phyloP scores from a whole-genome alignment of 2,113 vertebrate genomes.

The Phyllopteryx taeniolatus region DNA sequence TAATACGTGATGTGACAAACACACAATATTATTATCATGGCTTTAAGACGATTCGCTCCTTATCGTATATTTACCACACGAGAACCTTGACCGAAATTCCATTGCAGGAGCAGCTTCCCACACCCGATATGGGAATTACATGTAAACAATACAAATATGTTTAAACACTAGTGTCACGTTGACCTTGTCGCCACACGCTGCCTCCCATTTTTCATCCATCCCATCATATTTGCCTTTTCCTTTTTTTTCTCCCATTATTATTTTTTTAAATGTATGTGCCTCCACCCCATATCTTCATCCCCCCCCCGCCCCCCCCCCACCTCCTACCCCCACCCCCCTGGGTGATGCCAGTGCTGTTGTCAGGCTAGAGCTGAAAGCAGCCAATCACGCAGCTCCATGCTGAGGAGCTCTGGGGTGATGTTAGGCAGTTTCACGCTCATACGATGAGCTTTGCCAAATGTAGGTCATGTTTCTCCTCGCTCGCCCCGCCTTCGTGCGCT shows the following conservation, averaged over 20 bases:
- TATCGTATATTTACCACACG: not conserved
- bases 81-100: constrained; percentile 5
- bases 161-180: constrained; percentile 12
- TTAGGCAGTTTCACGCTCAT: constrained; percentile 75
- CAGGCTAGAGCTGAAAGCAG: constrained; percentile 65
- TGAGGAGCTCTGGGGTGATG: constrained; percentile 70
- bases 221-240: constrained; percentile 41
- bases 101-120: not conserved
- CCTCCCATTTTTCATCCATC: constrained; percentile 20
- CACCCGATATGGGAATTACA: not conserved
- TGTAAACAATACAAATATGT: constrained; percentile 4
- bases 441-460: constrained; percentile 74
- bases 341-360: constrained; percentile 71
- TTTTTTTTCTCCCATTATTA: constrained; percentile 19
- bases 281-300: constrained; percentile 45
- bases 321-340: constrained; percentile 60
- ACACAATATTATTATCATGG: not conserved
- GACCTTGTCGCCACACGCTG: constrained; percentile 13
- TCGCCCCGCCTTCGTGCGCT: constrained; percentile 30
- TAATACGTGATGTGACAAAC: not conserved
- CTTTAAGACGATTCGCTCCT: not conserved
- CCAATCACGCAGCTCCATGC: constrained; percentile 65
- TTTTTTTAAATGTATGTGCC: constrained; percentile 58
- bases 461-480: constrained; percentile 72
- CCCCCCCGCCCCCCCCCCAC: constrained; percentile 55